Base-by-base conservation (phyloP, 2,888 invertebrate genomes). In the Pseudanteris insignis region DNA sequence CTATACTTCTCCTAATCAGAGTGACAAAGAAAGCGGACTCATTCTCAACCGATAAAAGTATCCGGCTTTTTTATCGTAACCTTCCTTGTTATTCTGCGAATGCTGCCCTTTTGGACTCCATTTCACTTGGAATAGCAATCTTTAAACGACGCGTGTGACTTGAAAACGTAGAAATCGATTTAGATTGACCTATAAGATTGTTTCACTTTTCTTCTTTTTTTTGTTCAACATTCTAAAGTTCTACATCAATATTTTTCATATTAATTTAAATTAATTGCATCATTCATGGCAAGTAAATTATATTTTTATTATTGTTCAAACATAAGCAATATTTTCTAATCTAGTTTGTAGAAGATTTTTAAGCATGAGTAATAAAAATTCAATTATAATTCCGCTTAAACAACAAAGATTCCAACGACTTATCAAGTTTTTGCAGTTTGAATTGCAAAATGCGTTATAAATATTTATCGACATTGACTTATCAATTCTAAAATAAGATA, bases 401-500 rank as follows among this genome's bases (percentile, higher is more conserved):
- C n/a, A n/a, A 10, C 30, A 2, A 7, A 6, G 11, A 11, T 36
- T 36, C 8, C 7, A 10, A 11, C 36, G 11, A 21, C 26, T 26
- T 21, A 36, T 21, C 21, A 12, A 6, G 11, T 24, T 21, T 28
- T 14, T 32, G 29, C 44, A 36, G 15, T n/a, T 21, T 18, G 10
- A 32, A 15, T 37, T 48, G 21, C 48, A 37, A 54, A 54, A 54
- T 9, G 30, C 32, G 26, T 38, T 38, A 54, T 44, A 54, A 37
- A 54, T 44, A 54, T 54, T 44, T 54, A 44, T 44, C 53, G 18
- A 13, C 15, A 15, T 24, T 9, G 32, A 10, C 33, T 54, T 54
- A 54, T 54, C 53, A 12, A 14, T 9, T 2, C 32, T 44, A 54
- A 44, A 54, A 54, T 44, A 54, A 54, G 37, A 54, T 44, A 54